Evolutionary conservation across 1,140 invertebrate species (phyloP).

Genomic region (Penaeus chinensis): DNA sequence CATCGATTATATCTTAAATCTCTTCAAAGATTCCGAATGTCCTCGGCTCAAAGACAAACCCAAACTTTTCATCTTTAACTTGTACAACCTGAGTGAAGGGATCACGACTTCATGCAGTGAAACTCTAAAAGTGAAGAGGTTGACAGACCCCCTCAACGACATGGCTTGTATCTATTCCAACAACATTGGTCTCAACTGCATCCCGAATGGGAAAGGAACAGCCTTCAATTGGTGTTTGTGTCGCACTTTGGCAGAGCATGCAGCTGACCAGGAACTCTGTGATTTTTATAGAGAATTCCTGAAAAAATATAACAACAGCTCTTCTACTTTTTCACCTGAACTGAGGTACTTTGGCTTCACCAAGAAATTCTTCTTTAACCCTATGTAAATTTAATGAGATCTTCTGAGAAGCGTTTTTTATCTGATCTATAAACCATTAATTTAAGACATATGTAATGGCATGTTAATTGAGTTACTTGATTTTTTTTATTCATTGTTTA

Average conservation of each 20-base stretch:
- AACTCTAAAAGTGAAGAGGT: neutral
- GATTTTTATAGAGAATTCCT: conserved; percentile 30
- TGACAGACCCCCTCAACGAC: conserved; percentile 28
- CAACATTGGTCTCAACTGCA: conserved; percentile 14
- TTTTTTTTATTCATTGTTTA: no score
- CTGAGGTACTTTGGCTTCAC: conserved; percentile 30
- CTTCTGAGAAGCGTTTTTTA: neutral
- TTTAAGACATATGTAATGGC: no score
- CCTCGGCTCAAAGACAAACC: conserved; percentile 39
- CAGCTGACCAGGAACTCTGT: conserved; percentile 9
- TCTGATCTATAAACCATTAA: neutral
- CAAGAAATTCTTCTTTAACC: conserved; percentile 31
- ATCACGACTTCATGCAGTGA: neutral
- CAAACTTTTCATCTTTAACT: conserved; percentile 42
- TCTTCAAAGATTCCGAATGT: conserved; percentile 40
- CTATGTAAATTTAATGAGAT: neutral
- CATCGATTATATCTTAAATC: conserved; percentile 11
- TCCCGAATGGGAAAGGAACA: conserved; percentile 28
- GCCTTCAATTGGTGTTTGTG: conserved; percentile 25
- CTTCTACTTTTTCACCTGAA: neutral
- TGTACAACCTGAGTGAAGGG: neutral
- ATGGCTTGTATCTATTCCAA: conserved; percentile 29
- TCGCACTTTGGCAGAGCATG: conserved; percentile 34
- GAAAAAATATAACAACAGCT: conserved; percentile 6
- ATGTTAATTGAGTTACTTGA: no score